Percentiles rank a stretch among this genome's conserved stretches.
phyloP scores from a whole-genome alignment of 1,140 invertebrate genomes.

The Drosophila albomicans region DNA sequence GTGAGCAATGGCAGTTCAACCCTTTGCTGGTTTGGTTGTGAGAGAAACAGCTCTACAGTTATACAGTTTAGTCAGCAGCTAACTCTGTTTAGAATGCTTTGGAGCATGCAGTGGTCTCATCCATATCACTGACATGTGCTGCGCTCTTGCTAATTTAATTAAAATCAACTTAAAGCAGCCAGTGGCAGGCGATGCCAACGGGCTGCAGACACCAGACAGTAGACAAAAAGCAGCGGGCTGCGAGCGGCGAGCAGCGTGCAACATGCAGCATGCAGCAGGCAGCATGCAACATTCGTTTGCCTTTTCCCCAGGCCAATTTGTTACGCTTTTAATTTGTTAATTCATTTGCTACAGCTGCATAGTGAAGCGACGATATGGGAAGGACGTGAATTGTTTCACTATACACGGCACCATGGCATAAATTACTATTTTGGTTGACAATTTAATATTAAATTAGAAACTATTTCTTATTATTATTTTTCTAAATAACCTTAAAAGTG shows the following conservation, averaged over 20 bases:
- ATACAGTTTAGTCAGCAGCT: not conserved
- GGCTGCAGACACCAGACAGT: slow-evolving; percentile 3
- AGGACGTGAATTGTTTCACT: slow-evolving; percentile 5
- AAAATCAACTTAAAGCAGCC: slow-evolving; percentile 74
- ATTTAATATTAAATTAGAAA: too few species aligned
- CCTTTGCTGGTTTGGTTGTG: not conserved
- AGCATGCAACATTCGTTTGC: slow-evolving; percentile 36
- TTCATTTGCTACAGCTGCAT: slow-evolving; percentile 68
- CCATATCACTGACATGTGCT: slow-evolving; percentile 69
- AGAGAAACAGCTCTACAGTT: not conserved
- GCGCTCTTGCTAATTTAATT: slow-evolving; percentile 73
- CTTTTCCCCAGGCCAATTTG: slow-evolving; percentile 65
- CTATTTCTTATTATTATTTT: too few species aligned
- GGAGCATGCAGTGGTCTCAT: slow-evolving; percentile 31
- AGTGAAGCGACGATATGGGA: slow-evolving; percentile 8
- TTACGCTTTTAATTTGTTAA: slow-evolving; percentile 82
- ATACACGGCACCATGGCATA: too few species aligned
- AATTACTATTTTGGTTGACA: too few species aligned
- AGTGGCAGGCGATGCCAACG: slow-evolving; percentile 22
- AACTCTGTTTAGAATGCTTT: slow-evolving; percentile 6
- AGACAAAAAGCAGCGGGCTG: not conserved
- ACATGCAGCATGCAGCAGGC: slow-evolving; percentile 48
- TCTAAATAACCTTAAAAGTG: too few species aligned
- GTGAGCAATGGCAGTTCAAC: slow-evolving; percentile 12
- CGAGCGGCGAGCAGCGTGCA: slow-evolving; percentile 29